Evolutionary conservation across 2,888 invertebrate genomes (phyloP).

Genomic region (Alloplasta piceator): DNA sequence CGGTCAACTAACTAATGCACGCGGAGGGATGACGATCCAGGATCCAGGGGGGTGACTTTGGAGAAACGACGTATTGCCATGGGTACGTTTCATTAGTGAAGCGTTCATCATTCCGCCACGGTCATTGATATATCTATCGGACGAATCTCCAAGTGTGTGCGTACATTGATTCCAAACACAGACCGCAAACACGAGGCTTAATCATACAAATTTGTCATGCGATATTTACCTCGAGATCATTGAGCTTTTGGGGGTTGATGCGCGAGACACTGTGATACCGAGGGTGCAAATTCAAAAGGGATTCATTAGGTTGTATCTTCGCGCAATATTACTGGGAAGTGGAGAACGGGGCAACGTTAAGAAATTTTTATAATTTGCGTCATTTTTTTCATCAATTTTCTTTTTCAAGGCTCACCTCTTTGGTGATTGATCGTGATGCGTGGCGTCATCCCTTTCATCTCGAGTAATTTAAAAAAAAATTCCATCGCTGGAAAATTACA

Average conservation of each 20-base stretch:
- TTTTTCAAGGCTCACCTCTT: slow-evolving; percentile 30
- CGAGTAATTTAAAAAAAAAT: no score
- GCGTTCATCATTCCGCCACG: neutral
- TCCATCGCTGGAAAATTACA: no score
- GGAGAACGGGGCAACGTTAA: neutral
- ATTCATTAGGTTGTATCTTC: no score
- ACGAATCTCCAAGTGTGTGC: neutral
- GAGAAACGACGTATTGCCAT: no score
- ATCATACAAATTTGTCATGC: slow-evolving; percentile 27
- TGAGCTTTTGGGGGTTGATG: no score
- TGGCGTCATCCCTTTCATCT: no score
- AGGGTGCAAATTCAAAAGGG: no score
- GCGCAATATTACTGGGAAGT: no score
- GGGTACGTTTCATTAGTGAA: slow-evolving; percentile 41
- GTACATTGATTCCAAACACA: neutral
- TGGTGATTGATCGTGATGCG: no score
- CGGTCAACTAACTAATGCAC: slow-evolving; percentile 41
- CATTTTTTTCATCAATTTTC: neutral
- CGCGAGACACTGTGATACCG: no score
- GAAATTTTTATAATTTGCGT: neutral
- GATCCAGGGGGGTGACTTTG: neutral
- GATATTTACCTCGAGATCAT: neutral
- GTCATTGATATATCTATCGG: neutral
- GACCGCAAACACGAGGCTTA: neutral
- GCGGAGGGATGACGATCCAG: neutral